These are phyloP conservation scores for Corydoras maculifer DNA, from an alignment of 2,113 vertebrate species.

Conservation along the genomic window DNA sequence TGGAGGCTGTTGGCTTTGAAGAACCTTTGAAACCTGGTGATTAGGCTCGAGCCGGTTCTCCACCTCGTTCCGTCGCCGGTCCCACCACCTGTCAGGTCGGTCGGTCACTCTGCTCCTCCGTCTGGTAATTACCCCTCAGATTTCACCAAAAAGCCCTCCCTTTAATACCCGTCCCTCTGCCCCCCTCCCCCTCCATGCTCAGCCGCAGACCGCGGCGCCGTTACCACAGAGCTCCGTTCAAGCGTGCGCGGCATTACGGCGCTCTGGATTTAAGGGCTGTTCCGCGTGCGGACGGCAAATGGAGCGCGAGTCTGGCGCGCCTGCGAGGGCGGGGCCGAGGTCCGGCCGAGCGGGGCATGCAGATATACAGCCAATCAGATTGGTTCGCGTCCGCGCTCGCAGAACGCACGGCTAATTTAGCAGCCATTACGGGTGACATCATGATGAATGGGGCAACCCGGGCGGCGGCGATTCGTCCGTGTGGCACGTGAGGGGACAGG, in stretches of 20 bases:
- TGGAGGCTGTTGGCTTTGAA: too few relatives aligned
- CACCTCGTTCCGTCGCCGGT: background rate
- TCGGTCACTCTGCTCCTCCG: constrained; percentile 50
- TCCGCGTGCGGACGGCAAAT: background rate
- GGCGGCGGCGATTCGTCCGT: constrained; percentile 49
- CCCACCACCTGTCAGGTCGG: constrained; percentile 37
- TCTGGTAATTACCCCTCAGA: constrained; percentile 58
- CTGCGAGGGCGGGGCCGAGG: constrained; percentile 58
- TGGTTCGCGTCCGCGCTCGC: constrained; percentile 60
- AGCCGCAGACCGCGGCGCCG: background rate
- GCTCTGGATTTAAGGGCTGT: background rate
- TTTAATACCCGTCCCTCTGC: constrained; percentile 34
- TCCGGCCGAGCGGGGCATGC: constrained; percentile 57
- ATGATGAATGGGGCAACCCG: constrained; percentile 63
- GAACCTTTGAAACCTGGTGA: too few relatives aligned
- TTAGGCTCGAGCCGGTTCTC: background rate
- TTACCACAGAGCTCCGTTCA: background rate
- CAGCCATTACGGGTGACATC: constrained; percentile 67
- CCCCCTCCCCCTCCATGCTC: constrained; percentile 37
- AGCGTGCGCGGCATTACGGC: too few relatives aligned
- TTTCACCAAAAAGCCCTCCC: constrained; percentile 43
- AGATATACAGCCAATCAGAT: constrained; percentile 56
- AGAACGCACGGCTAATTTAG: constrained; percentile 72
- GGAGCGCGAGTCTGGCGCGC: background rate
- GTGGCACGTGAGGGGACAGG: background rate